Evolutionary conservation across 2,797 vertebrate genomes (phyloP), one percentile per base, ranked within the genome.

Genomic region (Cossypha caffra): DNA sequence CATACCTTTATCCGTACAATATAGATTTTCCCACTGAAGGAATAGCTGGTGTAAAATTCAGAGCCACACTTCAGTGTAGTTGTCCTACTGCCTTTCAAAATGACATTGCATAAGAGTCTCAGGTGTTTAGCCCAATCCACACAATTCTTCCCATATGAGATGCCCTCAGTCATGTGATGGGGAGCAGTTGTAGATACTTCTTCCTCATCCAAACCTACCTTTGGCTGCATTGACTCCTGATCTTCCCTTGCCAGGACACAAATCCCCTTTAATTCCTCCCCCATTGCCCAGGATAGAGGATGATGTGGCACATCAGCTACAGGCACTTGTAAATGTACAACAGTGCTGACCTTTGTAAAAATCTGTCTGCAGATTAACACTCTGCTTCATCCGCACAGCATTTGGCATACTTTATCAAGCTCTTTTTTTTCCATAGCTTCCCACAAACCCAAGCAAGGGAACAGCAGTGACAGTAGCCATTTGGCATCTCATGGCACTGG

Each of bases 401-500:
- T 68, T 66, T 63, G 28, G 33, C 18, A 12, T 71, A 31, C 8
- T 77, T 48, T 15, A 40, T 78, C 73, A 67, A 68, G 55, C 1
- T 28, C n/a, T 45, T 35, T 42, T 61, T 93, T 69, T 73, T 26
- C 48, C 55, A 40, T 8, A 71, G 78, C 52, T 95, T 95, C 68
- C 40, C 62, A 75, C n/a, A 84, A 84, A 79, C 35, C 13, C 51
- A 63, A 38, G 57, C 63, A 92, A 42, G 23, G 55, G 59, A 78
- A 77, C 28, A 35, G 37, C 52, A 82, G 63, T 80, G 75, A 85
- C 79, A 94, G 67, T 29, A 85, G 79, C 84, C 84, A 94, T 96
- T 97, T 97, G 94, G 89, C 76, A 71, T 88, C 62, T 79, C 81
- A 85, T 57, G 79, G 68, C 86, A 94, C 40, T 33, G 25, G 23